Percentiles rank a stretch among this genome's conserved stretches.
phyloP scores from a whole-genome alignment of 2,797 vertebrate genomes.

The Nannoperca australis region DNA sequence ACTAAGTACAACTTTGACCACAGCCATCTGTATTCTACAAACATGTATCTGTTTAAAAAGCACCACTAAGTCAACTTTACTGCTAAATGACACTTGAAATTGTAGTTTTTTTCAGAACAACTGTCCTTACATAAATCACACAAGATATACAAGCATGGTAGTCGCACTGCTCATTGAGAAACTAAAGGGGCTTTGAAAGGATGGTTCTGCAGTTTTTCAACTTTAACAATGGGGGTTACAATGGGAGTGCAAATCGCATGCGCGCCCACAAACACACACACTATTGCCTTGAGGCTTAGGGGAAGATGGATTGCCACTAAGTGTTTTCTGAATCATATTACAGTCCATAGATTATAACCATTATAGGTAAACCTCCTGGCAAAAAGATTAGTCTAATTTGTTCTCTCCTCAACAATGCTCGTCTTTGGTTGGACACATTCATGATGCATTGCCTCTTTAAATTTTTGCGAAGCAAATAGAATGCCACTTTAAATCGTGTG shows the following conservation, averaged over 20 bases:
- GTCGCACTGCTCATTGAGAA: neutral
- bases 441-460: constrained; percentile 82
- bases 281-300: constrained; percentile 62
- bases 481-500: constrained; percentile 79
- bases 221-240: constrained; percentile 11
- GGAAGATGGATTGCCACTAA: constrained; percentile 81
- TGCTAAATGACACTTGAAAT: neutral
- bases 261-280: constrained; percentile 28
- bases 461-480: constrained; percentile 71
- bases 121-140: neutral
- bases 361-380: constrained; percentile 85
- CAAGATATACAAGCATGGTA: neutral
- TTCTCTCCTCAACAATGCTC: constrained; percentile 77
- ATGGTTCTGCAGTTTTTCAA: constrained; percentile 11
- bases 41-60: constrained; percentile 33
- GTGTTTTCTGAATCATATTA: constrained; percentile 80
- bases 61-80: constrained; percentile 17
- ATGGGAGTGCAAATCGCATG: constrained; percentile 15
- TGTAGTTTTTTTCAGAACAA: neutral
- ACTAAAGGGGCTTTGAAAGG: neutral
- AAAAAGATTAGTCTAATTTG: constrained; percentile 84
- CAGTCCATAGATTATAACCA: constrained; percentile 80
- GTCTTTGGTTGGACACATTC: constrained; percentile 69
- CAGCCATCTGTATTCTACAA: constrained; percentile 75
- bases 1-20: constrained; percentile 69